These are phyloP conservation scores for Meandrina meandrites DNA, from an alignment of 92 coral and sea anemone species.

Conservation along the genomic window DNA sequence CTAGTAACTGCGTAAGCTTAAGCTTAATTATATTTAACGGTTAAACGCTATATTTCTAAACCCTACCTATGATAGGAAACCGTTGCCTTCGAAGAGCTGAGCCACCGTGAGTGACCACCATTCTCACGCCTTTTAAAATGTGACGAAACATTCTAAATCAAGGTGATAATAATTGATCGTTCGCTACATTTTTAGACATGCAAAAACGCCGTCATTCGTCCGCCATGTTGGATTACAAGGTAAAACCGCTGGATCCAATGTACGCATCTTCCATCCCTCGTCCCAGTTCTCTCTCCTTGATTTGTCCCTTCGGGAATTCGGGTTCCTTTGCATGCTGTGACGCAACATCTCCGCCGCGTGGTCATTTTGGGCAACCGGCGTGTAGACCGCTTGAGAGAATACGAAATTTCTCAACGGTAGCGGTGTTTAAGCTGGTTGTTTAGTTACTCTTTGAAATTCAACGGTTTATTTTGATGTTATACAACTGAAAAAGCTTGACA, in stretches of 20 bases:
- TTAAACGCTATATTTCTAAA: no score
- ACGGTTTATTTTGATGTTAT: not conserved
- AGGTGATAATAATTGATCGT: not conserved
- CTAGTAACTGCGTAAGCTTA: no score
- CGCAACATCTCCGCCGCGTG: slow-evolving; percentile 35
- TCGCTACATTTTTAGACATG: not conserved
- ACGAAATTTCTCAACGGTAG: not conserved
- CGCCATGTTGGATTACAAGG: slow-evolving; percentile 47
- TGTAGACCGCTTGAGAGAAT: no score
- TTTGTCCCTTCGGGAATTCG: not conserved
- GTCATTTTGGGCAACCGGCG: not conserved
- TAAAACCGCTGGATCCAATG: slow-evolving; percentile 10
- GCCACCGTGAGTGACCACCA: not conserved
- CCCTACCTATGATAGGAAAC: slow-evolving; percentile 4
- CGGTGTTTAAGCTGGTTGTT: not conserved
- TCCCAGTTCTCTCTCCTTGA: not conserved
- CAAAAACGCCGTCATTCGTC: not conserved
- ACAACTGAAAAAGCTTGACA: not conserved
- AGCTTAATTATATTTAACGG: no score
- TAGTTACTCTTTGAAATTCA: not conserved
- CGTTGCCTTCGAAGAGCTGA: not conserved
- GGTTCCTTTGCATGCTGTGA: slow-evolving; percentile 7
- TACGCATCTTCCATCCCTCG: not conserved
- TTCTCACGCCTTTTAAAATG: not conserved
- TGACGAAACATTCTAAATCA: slow-evolving; percentile 21